Percentiles rank a stretch among this genome's conserved stretches.
These are phyloP conservation scores for Zoanthus sociatus DNA, from an alignment of 92 coral and sea anemone genomes.

Conservation along the genomic window DNA sequence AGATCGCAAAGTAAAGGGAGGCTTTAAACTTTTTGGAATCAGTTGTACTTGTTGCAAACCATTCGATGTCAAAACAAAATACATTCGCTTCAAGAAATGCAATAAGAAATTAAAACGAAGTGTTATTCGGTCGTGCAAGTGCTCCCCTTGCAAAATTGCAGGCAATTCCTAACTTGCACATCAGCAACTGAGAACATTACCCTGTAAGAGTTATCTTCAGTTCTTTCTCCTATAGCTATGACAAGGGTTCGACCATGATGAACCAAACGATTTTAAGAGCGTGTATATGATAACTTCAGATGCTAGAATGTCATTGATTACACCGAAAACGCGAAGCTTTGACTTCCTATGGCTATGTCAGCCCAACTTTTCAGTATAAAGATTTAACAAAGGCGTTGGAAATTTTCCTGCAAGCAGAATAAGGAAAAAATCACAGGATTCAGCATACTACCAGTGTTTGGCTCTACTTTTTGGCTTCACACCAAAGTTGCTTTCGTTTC, in stretches of 20 bases:
- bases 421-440: not conserved
- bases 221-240: not conserved
- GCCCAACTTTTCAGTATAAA: constrained; percentile 8
- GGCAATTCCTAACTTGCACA: constrained; percentile 16
- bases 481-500: not conserved
- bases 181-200: not conserved
- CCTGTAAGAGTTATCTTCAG: not conserved
- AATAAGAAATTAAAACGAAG: constrained; percentile 13
- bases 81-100: constrained; percentile 38
- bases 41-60: constrained; percentile 40
- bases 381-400: not conserved
- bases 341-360: not conserved
- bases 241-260: not conserved
- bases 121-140: constrained; percentile 18
- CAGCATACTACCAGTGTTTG: constrained; percentile 11
- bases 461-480: not conserved
- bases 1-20: not conserved
- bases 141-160: constrained; percentile 18
- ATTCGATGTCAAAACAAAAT: constrained; percentile 16
- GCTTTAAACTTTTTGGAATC: not conserved
- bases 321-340: not conserved
- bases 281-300: constrained; percentile 2
- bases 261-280: not conserved
- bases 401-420: not conserved
- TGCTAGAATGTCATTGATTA: not conserved